Percentiles rank a stretch among this genome's conserved stretches.
These are phyloP conservation scores for Craterocephalus amniculus DNA, from an alignment of 2,797 vertebrate species.

Conservation along the genomic window DNA sequence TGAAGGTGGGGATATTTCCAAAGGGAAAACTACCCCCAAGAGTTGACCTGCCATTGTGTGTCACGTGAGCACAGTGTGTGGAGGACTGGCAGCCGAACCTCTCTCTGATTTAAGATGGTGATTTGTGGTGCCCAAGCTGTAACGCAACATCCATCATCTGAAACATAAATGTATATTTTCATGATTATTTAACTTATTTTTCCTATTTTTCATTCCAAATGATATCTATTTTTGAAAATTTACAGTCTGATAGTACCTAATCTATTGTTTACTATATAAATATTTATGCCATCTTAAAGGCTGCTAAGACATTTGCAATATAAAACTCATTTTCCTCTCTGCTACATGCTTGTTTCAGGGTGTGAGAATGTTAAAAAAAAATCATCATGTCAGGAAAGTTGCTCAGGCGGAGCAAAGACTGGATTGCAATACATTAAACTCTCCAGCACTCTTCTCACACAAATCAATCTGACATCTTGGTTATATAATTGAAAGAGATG, in stretches of 20 bases:
- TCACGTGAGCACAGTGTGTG: conserved; percentile 44
- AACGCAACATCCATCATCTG: conserved; percentile 30
- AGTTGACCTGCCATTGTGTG: conserved; percentile 36
- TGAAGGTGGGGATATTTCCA: conserved; percentile 72
- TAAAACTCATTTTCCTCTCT: conserved; percentile 18
- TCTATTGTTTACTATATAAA: conserved; percentile 37
- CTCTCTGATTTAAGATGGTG: conserved; percentile 22
- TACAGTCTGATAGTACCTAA: conserved; percentile 53
- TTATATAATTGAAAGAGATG: conserved; percentile 20
- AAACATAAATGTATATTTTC: conserved; percentile 49
- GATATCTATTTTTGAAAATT: conserved; percentile 62
- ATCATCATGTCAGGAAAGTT: not conserved
- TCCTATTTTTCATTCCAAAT: conserved; percentile 49
- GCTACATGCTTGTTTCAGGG: conserved; percentile 8
- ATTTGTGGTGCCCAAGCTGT: conserved; percentile 31
- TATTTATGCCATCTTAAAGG: conserved; percentile 36
- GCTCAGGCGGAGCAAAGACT: conserved; percentile 12
- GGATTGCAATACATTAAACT: conserved; percentile 33
- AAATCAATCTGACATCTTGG: conserved; percentile 33
- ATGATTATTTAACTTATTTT: conserved; percentile 64
- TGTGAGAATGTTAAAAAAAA: not conserved
- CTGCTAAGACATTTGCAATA: conserved; percentile 43
- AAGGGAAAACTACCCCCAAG: conserved; percentile 50
- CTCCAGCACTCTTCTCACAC: conserved; percentile 34
- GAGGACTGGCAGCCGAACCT: conserved; percentile 26